Evolutionary conservation across 2,797 vertebrate genomes (phyloP).

Genomic region (Saxicola maurus): DNA sequence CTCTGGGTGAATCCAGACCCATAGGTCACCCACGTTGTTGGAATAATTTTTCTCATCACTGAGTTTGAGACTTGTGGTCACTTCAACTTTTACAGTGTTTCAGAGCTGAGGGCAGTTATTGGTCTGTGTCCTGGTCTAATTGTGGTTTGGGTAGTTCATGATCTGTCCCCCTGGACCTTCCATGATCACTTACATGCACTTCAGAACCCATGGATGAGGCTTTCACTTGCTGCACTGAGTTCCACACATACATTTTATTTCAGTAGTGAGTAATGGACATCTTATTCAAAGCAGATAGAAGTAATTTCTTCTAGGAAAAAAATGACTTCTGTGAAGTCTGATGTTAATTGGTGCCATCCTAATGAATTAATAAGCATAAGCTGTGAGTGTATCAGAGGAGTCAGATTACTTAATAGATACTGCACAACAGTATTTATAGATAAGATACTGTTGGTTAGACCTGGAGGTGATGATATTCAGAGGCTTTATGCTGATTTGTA

Average conservation of each 20-base stretch:
- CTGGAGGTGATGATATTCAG: neutral
- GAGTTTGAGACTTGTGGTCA: neutral
- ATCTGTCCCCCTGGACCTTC: neutral
- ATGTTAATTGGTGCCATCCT: neutral
- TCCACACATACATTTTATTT: neutral
- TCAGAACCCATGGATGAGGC: neutral
- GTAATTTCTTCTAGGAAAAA: neutral
- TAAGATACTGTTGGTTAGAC: neutral
- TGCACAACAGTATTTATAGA: neutral
- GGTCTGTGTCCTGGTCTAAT: neutral
- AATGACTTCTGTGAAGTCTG: neutral
- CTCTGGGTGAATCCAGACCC: neutral
- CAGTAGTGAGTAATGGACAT: neutral
- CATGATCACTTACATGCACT: accelerated
- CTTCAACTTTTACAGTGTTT: neutral
- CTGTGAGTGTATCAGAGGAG: neutral
- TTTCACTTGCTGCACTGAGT: neutral
- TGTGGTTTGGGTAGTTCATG: neutral
- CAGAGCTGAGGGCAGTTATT: neutral
- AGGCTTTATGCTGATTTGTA: neutral
- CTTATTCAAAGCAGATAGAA: neutral
- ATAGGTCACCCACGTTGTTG: neutral
- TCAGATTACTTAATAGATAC: neutral
- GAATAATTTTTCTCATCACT: neutral
- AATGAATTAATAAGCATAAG: neutral